Base-by-base conservation (phyloP, 2,797 vertebrate species). In the Hemitrygon akajei region DNA sequence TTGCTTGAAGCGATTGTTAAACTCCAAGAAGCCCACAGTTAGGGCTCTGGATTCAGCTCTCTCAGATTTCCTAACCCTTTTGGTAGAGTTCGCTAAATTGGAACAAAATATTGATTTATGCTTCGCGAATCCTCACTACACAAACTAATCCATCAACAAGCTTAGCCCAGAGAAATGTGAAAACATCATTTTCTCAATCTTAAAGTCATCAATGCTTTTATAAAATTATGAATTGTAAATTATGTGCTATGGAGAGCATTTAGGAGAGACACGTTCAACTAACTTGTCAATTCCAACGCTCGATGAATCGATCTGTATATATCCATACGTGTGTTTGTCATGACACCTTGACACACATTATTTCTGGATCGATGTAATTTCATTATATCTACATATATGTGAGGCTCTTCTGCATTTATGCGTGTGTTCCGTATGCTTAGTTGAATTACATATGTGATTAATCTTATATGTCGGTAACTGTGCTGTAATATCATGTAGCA, bases 1-100 rank as follows among this genome's bases (percentile, higher is more conserved):
- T 89, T 7, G 86, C 60, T 89, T 37, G 63, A n/a, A 89, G 86
- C 60, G 22, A 89, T 89, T 37, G 18, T 89, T 89, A 66, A 89
- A 66, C 60, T 20, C n/a, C 58, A 10, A 89, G 56, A 56, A 37
- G 30, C 30, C 18, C 16, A 34, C 82, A 86, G 66, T 22, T 18
- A 7, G 79, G 77, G 20, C 9, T 37, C 20, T 14, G 84, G 30
- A 63, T 66, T 34, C 84, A 87, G 30, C 58, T n/a, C 60, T 66
- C 22, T 3, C 6, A 89, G 1, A 22, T 3, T 9, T 3, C 47
- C 0, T 12, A 82, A 40, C 40, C 7, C 0, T 30, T 14, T 60
- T 12, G 14, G 27, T 5, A 6, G 27, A 27, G 22, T 25, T 27
- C 10, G 27, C 84, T n/a, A 87, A 18, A 16, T 58, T 11, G 30